phyloP scores from a whole-genome alignment of 2,113 vertebrate species.

The Pomatostomus ruficeps region DNA sequence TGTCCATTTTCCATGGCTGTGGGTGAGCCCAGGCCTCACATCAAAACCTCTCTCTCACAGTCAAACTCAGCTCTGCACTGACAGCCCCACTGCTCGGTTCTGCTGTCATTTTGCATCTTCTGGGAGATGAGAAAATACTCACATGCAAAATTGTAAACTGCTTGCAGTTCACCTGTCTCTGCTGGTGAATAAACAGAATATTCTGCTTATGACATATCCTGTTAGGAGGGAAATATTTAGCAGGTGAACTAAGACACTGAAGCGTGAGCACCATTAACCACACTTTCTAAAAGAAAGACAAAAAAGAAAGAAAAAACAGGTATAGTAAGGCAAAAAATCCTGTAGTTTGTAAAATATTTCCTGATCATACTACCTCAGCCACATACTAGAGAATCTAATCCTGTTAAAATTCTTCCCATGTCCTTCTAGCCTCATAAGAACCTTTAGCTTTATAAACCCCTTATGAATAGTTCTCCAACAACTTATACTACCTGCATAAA shows the following conservation, averaged over 20 bases:
- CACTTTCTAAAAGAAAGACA: neutral
- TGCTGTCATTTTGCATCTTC: neutral
- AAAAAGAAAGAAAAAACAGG: neutral
- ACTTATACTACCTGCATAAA: neutral
- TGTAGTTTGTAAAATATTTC: neutral
- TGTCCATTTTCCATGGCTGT: accelerated
- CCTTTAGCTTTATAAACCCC: neutral
- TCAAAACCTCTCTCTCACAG: neutral
- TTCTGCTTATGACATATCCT: neutral
- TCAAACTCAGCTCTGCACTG: neutral
- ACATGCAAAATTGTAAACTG: neutral
- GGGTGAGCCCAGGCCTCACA: neutral
- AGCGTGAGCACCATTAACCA: neutral
- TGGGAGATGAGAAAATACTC: neutral
- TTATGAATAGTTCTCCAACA: neutral
- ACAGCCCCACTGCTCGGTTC: neutral
- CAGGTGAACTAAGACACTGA: neutral
- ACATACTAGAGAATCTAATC: neutral
- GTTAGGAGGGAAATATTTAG: neutral
- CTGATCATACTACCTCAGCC: neutral
- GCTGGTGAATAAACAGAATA: neutral
- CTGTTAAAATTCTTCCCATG: neutral
- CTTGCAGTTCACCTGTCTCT: neutral
- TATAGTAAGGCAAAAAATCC: neutral
- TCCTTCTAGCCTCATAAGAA: neutral